Evolutionary conservation across 1,140 invertebrate genomes (phyloP), one percentile per base, ranked within the genome.

Genomic region (Papilio xuthus): DNA sequence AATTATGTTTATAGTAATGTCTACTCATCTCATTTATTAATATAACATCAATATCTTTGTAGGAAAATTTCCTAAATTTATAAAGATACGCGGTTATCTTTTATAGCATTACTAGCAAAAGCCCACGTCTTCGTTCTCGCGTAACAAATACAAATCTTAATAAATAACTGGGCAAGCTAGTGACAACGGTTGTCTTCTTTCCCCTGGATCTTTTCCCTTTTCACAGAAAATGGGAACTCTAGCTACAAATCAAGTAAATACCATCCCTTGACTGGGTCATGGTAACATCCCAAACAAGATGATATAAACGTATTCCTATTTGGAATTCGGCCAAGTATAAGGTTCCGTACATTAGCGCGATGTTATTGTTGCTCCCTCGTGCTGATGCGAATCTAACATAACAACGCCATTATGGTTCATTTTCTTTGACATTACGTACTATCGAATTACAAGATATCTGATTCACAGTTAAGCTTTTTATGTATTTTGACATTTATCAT

Each of bases 341-440:
- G 13, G 71, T 47, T 73, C 71, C 71, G 71, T 73, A 26, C 71
- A 73, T 73, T 47, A 73, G 41, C 71, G 71, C 20, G 12, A 28
- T 67, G 26, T 67, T 73, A 73, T 73, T 73, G 42, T 44, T 26
- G 23, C 28, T 47, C 56, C 9, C 23, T 28, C 26, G 26, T 15
- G 4, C 18, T 50, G 42, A 8, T 47, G n/a, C 10, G 71, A 44
- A 9, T 44, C n/a, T 73, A 47, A 50, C 71, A 73, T 50, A 42
- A 44, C 70, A 20, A 60, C 23, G 41, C 70, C 70, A 72, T 72
- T 72, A 72, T 23, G 70, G 37, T 42, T 72, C 41, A 72, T 72
- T 42, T 23, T n/a, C 41, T 72, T 44, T 44, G 37, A 23, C 70
- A 44, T 72, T 4, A 70, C 26, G 8, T 69, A 37, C 18, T 18